phyloP scores from a whole-genome alignment of 1,140 invertebrate genomes.

The Drosophila rufa region DNA sequence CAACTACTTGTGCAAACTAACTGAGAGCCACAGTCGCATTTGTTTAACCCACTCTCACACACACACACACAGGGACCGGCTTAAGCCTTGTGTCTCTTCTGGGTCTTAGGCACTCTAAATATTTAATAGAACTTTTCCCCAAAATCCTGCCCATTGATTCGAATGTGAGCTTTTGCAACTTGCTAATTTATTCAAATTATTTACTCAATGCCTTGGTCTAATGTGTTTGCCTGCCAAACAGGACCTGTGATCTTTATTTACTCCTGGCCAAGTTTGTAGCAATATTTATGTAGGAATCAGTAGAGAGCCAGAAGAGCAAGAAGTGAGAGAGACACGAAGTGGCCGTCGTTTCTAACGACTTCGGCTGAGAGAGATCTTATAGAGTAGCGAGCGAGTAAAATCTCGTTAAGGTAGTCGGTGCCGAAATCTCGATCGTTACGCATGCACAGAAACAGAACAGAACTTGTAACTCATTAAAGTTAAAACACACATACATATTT shows the following conservation, averaged over 20 bases:
- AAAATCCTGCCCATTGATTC: constrained; percentile 24
- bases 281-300: too few species aligned
- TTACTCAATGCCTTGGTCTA: constrained; percentile 59
- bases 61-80: background rate
- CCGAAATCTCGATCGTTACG: too few species aligned
- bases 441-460: too few species aligned
- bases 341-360: too few species aligned
- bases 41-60: constrained; percentile 33
- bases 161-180: constrained; percentile 19
- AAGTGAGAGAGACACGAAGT: too few species aligned
- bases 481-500: too few species aligned
- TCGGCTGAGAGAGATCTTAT: too few species aligned
- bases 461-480: too few species aligned
- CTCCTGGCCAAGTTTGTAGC: constrained; percentile 44
- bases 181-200: constrained; percentile 73
- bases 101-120: constrained; percentile 52
- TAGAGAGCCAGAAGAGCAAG: too few species aligned
- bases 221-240: constrained; percentile 63
- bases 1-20: constrained; percentile 56
- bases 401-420: too few species aligned
- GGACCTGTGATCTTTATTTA: constrained; percentile 61
- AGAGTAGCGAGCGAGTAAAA: too few species aligned
- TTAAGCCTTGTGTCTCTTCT: constrained; percentile 55
- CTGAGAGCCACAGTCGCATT: constrained; percentile 36
- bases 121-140: constrained; percentile 55